phyloP scores from a whole-genome alignment of 2,113 vertebrate species.

The Neopipo cinnamomea region DNA sequence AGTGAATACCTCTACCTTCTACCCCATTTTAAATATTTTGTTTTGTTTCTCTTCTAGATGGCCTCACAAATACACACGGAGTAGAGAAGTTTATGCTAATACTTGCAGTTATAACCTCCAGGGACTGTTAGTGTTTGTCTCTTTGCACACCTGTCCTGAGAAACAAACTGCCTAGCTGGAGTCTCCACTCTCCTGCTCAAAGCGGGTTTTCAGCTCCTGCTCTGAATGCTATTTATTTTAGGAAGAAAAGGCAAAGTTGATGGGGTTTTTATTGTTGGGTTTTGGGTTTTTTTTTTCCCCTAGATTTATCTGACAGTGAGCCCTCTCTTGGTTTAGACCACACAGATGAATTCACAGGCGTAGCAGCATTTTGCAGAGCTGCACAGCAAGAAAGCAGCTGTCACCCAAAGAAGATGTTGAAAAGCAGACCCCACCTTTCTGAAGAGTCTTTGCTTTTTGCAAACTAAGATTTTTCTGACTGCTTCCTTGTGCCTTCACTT shows the following conservation, averaged over 20 bases:
- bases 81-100: neutral
- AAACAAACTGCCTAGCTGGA: neutral
- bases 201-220: neutral
- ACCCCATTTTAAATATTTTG: neutral
- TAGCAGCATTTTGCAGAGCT: too few species aligned
- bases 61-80: neutral
- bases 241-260: neutral
- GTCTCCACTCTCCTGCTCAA: neutral
- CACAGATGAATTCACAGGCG: too few species aligned
- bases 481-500: too few species aligned
- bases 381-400: too few species aligned
- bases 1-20: neutral
- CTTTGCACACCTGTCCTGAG: neutral
- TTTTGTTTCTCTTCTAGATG: neutral
- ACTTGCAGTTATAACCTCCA: neutral
- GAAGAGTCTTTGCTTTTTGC: too few species aligned
- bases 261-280: neutral
- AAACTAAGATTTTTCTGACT: too few species aligned
- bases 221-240: neutral
- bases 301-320: too few species aligned
- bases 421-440: too few species aligned
- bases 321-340: too few species aligned
- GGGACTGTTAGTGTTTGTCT: neutral
- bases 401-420: too few species aligned
- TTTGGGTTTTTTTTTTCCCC: neutral